Evolutionary conservation across 2,113 vertebrate species (phyloP).

Genomic region (Herpetotheres cachinnans): DNA sequence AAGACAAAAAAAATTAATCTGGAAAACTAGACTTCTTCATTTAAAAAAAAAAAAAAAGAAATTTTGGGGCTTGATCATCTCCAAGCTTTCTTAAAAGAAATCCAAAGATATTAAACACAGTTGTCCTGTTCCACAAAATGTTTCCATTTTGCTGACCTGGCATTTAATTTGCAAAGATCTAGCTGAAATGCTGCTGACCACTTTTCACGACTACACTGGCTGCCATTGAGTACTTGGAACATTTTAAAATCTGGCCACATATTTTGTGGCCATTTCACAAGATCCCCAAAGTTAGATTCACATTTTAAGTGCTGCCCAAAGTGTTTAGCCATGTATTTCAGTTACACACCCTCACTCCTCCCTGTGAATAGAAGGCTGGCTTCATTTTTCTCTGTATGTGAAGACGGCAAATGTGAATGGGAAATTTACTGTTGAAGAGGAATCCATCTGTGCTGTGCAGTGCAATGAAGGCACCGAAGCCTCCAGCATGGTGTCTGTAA

Average conservation of each 20-base stretch:
- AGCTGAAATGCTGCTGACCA: slow-evolving; percentile 7
- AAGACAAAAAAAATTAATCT: neutral
- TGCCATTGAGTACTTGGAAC: neutral
- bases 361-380: neutral
- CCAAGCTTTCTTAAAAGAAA: neutral
- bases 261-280: slow-evolving; percentile 32
- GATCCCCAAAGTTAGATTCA: neutral
- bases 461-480: neutral
- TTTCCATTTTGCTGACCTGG: slow-evolving; percentile 13
- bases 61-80: neutral
- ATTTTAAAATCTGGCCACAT: neutral
- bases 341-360: neutral
- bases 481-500: fast-evolving
- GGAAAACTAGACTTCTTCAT: neutral
- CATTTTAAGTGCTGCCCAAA: neutral
- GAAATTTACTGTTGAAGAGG: neutral
- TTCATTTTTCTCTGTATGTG: neutral
- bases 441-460: neutral
- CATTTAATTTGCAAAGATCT: neutral
- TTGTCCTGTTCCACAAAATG: neutral
- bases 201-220: neutral
- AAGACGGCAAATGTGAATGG: neutral
- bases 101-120: neutral
- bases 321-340: neutral
- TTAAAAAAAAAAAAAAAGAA: neutral